Evolutionary conservation across 2,113 vertebrate genomes (phyloP).

Genomic region (Sylvietta virens): DNA sequence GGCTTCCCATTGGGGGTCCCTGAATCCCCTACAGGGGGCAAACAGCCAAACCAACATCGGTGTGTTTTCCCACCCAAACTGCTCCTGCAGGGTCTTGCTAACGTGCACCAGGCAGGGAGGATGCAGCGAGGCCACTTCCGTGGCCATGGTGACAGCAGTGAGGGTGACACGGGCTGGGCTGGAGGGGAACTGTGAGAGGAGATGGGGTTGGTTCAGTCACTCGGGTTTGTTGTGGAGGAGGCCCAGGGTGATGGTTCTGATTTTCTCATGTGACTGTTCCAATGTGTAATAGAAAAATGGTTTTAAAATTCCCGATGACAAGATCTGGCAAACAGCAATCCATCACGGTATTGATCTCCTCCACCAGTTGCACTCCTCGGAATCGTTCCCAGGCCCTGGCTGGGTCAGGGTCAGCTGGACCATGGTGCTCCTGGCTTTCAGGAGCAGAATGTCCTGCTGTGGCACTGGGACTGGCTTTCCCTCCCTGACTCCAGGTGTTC

Average conservation of each 20-base stretch:
- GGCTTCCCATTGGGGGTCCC: accelerated
- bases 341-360: neutral
- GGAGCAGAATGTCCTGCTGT: neutral
- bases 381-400: neutral
- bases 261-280: neutral
- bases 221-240: neutral
- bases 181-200: neutral
- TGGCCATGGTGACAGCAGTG: neutral
- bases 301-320: neutral
- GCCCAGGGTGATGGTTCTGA: neutral
- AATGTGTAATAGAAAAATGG: neutral
- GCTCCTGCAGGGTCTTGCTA: neutral
- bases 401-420: neutral
- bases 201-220: accelerated
- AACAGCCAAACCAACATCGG: neutral
- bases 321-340: neutral
- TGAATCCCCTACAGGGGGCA: accelerated
- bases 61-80: accelerated
- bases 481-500: accelerated
- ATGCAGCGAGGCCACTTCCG: neutral
- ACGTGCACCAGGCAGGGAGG: accelerated
- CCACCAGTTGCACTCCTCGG: neutral
- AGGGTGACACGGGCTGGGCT: neutral
- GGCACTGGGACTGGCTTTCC: neutral
- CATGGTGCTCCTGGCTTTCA: accelerated